These are phyloP conservation scores for Nannospalax galili DNA, from an alignment of 2,113 vertebrate genomes.

Conservation along the genomic window DNA sequence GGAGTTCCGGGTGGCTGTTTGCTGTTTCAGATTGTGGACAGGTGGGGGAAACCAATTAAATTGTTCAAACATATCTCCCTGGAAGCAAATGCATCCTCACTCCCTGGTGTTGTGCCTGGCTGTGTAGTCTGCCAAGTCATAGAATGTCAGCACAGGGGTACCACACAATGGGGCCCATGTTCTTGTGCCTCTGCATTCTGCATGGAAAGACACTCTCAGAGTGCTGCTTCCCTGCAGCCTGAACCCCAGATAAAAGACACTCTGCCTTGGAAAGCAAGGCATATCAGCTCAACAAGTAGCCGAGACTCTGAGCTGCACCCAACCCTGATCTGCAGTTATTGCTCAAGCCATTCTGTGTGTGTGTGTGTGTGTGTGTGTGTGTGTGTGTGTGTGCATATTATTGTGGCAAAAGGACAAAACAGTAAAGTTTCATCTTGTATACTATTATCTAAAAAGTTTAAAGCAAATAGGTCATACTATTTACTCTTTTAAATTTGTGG, in stretches of 20 bases:
- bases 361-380: not conserved
- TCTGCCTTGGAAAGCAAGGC: not conserved
- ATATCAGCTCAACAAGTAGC: not conserved
- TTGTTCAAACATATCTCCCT: not conserved
- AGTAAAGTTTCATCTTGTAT: not conserved
- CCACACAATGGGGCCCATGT: not conserved
- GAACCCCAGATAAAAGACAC: not conserved
- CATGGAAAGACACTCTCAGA: too few species aligned
- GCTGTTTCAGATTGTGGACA: not conserved
- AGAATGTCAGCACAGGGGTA: fast-evolving
- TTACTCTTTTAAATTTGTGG: not conserved
- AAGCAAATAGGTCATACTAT: not conserved
- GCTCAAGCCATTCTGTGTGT: not conserved
- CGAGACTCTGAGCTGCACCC: not conserved
- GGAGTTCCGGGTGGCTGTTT: fast-evolving
- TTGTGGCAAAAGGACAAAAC: not conserved
- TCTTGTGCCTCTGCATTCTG: not conserved
- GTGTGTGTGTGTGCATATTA: not conserved
- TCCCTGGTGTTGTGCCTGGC: too few species aligned
- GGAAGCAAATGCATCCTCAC: not conserved
- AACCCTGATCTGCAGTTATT: not conserved
- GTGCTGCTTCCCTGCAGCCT: not conserved
- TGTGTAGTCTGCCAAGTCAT: not conserved
- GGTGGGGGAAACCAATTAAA: not conserved
- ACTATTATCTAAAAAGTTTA: not conserved